Evolutionary conservation across 1,140 invertebrate species (phyloP).

Genomic region (Phortica variegata): DNA sequence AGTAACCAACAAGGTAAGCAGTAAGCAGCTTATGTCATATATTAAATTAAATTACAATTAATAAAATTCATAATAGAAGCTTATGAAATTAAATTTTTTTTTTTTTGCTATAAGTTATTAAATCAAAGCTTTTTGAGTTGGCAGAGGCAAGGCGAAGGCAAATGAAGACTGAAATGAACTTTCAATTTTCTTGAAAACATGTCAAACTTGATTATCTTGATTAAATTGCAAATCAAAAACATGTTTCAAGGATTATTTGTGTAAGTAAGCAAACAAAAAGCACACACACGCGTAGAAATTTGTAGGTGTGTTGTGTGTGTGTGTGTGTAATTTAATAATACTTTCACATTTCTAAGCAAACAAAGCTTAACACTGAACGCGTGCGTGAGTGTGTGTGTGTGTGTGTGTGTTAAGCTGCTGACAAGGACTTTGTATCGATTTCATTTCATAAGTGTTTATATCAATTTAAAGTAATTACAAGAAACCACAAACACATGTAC

Average conservation of each 20-base stretch:
- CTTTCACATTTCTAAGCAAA: slow-evolving; percentile 40
- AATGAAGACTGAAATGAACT: slow-evolving; percentile 47
- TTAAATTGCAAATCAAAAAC: slow-evolving; percentile 55
- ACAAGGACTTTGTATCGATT: slow-evolving; percentile 54
- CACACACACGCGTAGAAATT: slow-evolving; percentile 19
- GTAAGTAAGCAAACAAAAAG: slow-evolving; percentile 36
- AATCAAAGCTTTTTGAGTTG: too few relatives aligned
- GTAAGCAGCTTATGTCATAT: too few relatives aligned
- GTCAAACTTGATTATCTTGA: slow-evolving; percentile 55
- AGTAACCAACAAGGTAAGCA: too few relatives aligned
- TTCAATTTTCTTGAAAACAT: slow-evolving; percentile 52
- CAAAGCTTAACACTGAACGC: neutral
- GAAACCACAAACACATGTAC: slow-evolving; percentile 39
- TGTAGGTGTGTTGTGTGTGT: slow-evolving; percentile 30
- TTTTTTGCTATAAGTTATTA: too few relatives aligned
- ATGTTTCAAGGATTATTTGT: slow-evolving; percentile 54
- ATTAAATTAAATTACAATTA: slow-evolving; percentile 38
- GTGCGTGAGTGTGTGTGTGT: slow-evolving; percentile 19
- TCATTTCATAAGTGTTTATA: slow-evolving; percentile 53
- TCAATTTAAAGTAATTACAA: slow-evolving; percentile 55
- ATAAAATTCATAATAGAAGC: slow-evolving; percentile 43
- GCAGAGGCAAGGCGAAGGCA: slow-evolving; percentile 18
- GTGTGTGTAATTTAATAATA: slow-evolving; percentile 40
- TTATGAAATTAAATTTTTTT: slow-evolving; percentile 35
- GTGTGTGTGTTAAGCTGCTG: slow-evolving; percentile 46